Percentiles rank a stretch among this genome's conserved stretches.
Conservation (phyloP, 1,140 invertebrate genomes). For the Drosophila pseudoananassae region DNA sequence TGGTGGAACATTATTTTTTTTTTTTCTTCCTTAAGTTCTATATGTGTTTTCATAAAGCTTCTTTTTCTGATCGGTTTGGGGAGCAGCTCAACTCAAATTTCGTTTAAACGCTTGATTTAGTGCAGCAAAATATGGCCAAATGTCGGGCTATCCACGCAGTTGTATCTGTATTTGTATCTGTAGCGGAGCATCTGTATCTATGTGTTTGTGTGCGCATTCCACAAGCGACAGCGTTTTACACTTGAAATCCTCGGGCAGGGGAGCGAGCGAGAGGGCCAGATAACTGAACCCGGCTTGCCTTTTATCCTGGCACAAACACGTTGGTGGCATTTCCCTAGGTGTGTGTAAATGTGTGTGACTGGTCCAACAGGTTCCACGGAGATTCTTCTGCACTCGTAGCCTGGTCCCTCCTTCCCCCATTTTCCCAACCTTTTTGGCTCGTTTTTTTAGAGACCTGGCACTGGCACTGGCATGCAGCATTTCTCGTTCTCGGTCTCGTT, state of each 20-base stretch:
- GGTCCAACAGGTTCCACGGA: slow-evolving; percentile 80
- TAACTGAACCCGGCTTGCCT: slow-evolving; percentile 56
- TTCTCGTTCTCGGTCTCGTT: slow-evolving; percentile 73
- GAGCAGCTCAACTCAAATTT: slow-evolving; percentile 74
- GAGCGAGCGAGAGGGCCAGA: slow-evolving; percentile 13
- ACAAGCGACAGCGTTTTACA: slow-evolving; percentile 81
- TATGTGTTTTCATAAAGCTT: not conserved
- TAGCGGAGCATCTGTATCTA: slow-evolving; percentile 8
- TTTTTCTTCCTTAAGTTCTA: slow-evolving; percentile 23
- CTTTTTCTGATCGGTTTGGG: slow-evolving; percentile 44
- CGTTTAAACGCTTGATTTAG: slow-evolving; percentile 82
- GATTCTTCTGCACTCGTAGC: slow-evolving; percentile 61
- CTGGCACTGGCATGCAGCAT: slow-evolving; percentile 66
- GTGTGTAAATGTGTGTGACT: slow-evolving; percentile 43
- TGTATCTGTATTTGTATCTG: slow-evolving; percentile 10
- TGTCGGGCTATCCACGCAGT: slow-evolving; percentile 45
- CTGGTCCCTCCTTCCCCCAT: not conserved
- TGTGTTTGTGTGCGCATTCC: slow-evolving; percentile 61
- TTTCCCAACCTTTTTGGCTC: not conserved
- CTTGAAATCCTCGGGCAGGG: slow-evolving; percentile 58
- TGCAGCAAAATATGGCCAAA: slow-evolving; percentile 72
- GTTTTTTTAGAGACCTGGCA: slow-evolving; percentile 2
- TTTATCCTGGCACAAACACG: slow-evolving; percentile 79
- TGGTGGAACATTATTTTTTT: slow-evolving; percentile 39
- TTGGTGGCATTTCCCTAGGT: slow-evolving; percentile 68